Base-by-base conservation (phyloP, 2,888 invertebrate species). In the Drosophila helvetica region DNA sequence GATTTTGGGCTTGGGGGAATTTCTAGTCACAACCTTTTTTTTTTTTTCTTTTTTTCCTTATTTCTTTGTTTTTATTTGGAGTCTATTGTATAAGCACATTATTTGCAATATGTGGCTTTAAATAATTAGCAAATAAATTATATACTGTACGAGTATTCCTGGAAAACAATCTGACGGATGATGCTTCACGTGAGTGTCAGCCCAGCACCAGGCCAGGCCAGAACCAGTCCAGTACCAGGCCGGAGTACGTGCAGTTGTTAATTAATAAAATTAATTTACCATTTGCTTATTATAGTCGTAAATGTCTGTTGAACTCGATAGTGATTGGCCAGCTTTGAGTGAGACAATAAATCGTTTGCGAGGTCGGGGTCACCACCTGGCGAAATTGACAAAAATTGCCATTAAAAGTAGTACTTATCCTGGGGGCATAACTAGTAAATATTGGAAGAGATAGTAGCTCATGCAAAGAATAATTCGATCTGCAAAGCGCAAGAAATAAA, bases 111-210 rank as follows among this genome's bases (percentile, higher is more conserved):
- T 76, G 81, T 84, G 73, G 56, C 68, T 69, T 68, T 62, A 75
- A 79, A 75, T 78, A 80, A 79, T 79, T 79, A 79, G 62, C 84
- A 75, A 78, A 80, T 65, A 55, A 75, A 74, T 80, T 52, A 59
- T 65, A 51, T 46, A 25, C 51, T 30, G 27, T 59, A n/a, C 38
- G 38, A 7, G 38, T 38, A 55, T 74, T 72, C 74, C 66, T 59
- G 53, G 74, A 72, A 72, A 74, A 51, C 70, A 73, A 54, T 54
- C 43, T 48, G 43, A 63, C 47, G 53, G 38, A 43, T 27, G 27
- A 27, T 33, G 55, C 62, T 57, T 64, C 65, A 73, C 70, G 70
- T 63, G 64, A 70, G 52, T 30, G 25, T 18, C 55, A 43, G 43
- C n/a, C 42, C 68, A 60, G 30, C 22, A 45, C 46, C 22, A 22